Evolutionary conservation across 2,888 invertebrate species (phyloP).

Genomic region (Pachydiplax longipennis): DNA sequence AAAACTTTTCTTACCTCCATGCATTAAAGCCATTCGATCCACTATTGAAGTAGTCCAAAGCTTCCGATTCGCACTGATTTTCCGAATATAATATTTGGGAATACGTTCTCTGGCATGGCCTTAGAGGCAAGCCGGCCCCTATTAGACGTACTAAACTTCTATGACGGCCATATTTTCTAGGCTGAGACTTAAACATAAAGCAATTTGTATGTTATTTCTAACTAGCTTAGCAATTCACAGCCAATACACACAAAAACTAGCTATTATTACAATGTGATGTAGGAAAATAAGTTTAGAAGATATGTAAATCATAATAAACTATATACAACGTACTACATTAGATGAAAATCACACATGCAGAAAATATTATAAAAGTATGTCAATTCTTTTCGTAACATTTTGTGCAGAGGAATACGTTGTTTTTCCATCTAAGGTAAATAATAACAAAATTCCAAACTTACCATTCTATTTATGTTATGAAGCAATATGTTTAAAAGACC

Average conservation of each 20-base stretch:
- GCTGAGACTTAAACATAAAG: not conserved
- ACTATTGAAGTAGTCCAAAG: not conserved
- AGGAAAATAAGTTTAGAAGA: not conserved
- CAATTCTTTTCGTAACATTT: not conserved
- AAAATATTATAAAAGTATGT: not conserved
- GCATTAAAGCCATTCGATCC: not conserved
- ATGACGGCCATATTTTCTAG: slow-evolving; percentile 18
- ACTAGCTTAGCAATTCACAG: not conserved
- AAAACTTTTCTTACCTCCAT: not conserved
- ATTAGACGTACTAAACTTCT: slow-evolving; percentile 20
- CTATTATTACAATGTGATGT: not conserved
- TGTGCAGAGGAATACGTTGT: not conserved
- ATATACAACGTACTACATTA: not conserved
- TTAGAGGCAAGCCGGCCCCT: not conserved
- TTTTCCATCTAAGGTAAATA: not conserved
- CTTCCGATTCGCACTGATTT: not conserved
- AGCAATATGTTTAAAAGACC: not conserved
- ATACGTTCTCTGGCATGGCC: slow-evolving; percentile 4
- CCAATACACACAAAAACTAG: not conserved
- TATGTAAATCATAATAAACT: too few species aligned
- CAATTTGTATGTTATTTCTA: not conserved
- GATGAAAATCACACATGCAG: not conserved
- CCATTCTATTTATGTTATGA: not conserved
- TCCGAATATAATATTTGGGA: slow-evolving; percentile 2
- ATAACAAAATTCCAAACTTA: not conserved